Evolutionary conservation across 2,113 vertebrate genomes (phyloP), one percentile per base, ranked within the genome.

Genomic region (Sterrhoptilus dennistouni): DNA sequence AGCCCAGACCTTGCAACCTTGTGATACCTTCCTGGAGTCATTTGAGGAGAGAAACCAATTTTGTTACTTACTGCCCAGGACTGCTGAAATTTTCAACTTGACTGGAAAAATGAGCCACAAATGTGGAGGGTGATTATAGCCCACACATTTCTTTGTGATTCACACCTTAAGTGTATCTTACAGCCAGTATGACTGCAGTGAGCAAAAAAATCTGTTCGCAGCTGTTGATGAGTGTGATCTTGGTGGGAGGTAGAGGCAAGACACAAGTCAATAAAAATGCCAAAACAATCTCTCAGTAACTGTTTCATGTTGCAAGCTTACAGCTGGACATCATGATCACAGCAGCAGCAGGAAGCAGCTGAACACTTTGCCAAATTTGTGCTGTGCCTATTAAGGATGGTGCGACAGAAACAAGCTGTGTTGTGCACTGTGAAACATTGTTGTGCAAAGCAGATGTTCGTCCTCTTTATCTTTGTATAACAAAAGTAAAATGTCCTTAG

Each of bases 81-180:
- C 57, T 91, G 76, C 54, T 11, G 14, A 83, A 90, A 68, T 92
- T 91, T 61, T 90, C 54, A 23, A 38, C 50, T 72, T 74, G 83
- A 49, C 59, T 91, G 74, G 77, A 49, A 94, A 94, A 91, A 93
- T 72, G 49, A 94, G 49, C 52, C 31, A 27, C 38, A 81, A 88
- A 84, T 33, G 72, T 71, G 64, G 31, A 87, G 64, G 61, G 60
- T 87, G 77, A 82, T 96, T 84, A 87, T 45, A 94, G 54, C 88
- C 91, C 89, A 89, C 91, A 33, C 84, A 13, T 78, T 89, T 77
- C 95, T 83, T 87, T 69, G 81, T 91, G 87, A 87, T 92, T 96
- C 84, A 91, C 6, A 54, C 42, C 52, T 89, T 47, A 66, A 82
- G 38, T 76, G 65, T 80, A 42, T 90, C 54, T 92, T 83, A 64